Base-by-base conservation (phyloP, 2,888 invertebrate genomes). In the Caprella mutica region DNA sequence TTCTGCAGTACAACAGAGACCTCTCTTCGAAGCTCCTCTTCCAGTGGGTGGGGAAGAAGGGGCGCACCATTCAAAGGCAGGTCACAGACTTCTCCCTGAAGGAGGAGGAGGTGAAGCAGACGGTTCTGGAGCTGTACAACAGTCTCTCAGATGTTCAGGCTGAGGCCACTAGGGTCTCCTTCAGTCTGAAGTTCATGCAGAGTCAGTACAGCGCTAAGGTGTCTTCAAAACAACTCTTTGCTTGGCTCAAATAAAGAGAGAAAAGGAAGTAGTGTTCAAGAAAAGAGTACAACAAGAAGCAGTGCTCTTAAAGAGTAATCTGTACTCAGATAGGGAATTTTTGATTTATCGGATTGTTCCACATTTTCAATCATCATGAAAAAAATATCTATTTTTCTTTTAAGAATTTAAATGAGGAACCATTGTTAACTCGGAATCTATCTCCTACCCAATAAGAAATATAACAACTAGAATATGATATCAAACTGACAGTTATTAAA, bases 31-130 rank as follows among this genome's bases (percentile, higher is more conserved):
- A 64, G 38, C 40, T 48, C 1, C 43, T 64, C 5, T 64, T 60
- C 46, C 64, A 64, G 51, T 60, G 60, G 64, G 38, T 64, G 6
- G 57, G 58, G 53, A 55, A 58, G 52, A 64, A 64, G 54, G 60
- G 56, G 17, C 55, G 64, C 12, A 3, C 39, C 5, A 21, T 53
- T 4, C 17, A 51, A 30, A 58, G 26, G n/a, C 35, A 52, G 9
- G 33, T 55, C 5, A 43, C 50, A 24, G 30, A 26, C 21, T 64
- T 55, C 44, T 48, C 46, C 21, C 39, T 64, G 5, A 55, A 59
- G 3, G 60, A 58, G 21, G 44, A 23, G 2, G 48, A 59, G 23
- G 51, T 44, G 17, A 55, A 52, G 42, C 26, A 51, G 21, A 44
- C 30, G 4, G 55, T 44, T 14, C 46, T 55, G n/a, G 46, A 44